Conservation (phyloP, 2,888 invertebrate species). For the Athrips mouffetella region DNA sequence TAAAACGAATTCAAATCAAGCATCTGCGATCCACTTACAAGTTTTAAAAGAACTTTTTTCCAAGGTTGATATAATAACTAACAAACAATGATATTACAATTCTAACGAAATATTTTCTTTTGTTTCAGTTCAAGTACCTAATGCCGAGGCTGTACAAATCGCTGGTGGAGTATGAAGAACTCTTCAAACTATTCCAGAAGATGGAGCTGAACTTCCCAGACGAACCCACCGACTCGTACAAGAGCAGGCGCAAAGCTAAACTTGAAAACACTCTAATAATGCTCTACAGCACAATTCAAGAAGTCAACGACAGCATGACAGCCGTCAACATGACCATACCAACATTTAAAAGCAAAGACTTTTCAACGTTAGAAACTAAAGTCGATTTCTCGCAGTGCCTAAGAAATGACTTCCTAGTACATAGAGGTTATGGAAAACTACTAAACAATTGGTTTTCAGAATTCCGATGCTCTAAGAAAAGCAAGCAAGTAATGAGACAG, state of each 20-base stretch:
- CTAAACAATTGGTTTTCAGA: slow-evolving; percentile 79
- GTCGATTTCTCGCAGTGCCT: slow-evolving; percentile 75
- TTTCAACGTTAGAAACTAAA: slow-evolving; percentile 52
- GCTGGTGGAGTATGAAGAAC: slow-evolving; percentile 54
- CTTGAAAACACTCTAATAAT: slow-evolving; percentile 57
- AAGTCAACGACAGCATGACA: slow-evolving; percentile 64
- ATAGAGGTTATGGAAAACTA: slow-evolving; percentile 77
- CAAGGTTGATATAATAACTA: too few species aligned
- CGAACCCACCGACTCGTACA: slow-evolving; percentile 61
- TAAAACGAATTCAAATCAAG: too few species aligned
- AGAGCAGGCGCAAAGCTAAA: slow-evolving; percentile 57
- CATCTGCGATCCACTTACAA: too few species aligned
- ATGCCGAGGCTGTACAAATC: slow-evolving; percentile 78
- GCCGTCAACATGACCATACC: slow-evolving; percentile 52
- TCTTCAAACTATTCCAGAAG: slow-evolving; percentile 54
- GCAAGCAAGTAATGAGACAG: slow-evolving; percentile 40
- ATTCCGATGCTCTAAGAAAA: slow-evolving; percentile 56
- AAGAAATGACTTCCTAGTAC: slow-evolving; percentile 80
- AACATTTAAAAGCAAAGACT: slow-evolving; percentile 54
- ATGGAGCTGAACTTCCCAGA: slow-evolving; percentile 61
- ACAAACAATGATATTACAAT: background rate
- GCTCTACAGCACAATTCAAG: slow-evolving; percentile 79
- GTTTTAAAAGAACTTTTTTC: too few species aligned
- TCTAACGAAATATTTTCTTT: slow-evolving; percentile 41
- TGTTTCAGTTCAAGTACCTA: slow-evolving; percentile 77